A percentile compares a stretch with the other conserved stretches of the same genome.
Evolutionary conservation across 2,113 vertebrate species (phyloP).

Genomic region (Ranitomeya imitator): DNA sequence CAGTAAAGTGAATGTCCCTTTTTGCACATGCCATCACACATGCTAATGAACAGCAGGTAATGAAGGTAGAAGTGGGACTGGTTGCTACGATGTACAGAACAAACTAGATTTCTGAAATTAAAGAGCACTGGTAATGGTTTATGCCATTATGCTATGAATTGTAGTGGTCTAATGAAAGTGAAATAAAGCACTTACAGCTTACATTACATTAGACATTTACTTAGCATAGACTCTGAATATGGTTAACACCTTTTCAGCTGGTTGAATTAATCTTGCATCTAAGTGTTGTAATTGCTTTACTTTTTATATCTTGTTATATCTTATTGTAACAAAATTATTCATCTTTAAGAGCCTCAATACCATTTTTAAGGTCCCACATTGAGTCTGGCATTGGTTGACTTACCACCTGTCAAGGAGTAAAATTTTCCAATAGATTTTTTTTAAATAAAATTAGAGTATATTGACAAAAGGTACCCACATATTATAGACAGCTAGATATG

Average conservation of each 20-base stretch:
- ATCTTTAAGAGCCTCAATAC: neutral
- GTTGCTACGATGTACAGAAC: neutral
- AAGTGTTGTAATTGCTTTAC: neutral
- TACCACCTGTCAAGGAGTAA: neutral
- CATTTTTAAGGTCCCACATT: neutral
- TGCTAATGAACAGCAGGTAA: neutral
- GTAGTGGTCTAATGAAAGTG: neutral
- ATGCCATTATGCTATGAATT: neutral
- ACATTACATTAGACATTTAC: neutral
- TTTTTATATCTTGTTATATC: neutral
- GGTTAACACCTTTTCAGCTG: neutral
- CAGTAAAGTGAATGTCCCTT: neutral
- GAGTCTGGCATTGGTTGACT: neutral
- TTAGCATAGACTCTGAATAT: neutral
- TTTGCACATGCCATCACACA: neutral
- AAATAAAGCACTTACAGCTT: slow-evolving; percentile 6
- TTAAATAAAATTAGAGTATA: no score
- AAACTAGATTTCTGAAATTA: neutral
- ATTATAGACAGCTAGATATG: neutral
- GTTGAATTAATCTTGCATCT: neutral
- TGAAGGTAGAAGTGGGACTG: neutral
- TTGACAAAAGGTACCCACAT: no score
- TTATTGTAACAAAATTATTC: neutral
- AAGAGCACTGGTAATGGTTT: neutral
- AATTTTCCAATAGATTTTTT: no score